These are phyloP conservation scores for Achatina immaculata DNA, from an alignment of 1,140 invertebrate species.

Conservation along the genomic window DNA sequence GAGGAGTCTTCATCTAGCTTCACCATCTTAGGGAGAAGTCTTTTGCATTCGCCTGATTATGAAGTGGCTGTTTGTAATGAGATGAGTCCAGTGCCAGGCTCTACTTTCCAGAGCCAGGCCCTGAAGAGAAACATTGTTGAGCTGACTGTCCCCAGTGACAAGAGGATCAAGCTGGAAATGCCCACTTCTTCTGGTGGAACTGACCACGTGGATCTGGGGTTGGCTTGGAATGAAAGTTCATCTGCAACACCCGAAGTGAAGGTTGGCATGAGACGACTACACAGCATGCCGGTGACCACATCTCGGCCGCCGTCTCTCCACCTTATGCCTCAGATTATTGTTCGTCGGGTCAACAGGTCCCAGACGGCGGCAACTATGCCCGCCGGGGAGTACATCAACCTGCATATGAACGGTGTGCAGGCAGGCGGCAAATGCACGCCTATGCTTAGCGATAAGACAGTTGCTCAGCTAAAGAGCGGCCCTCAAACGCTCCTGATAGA, in stretches of 20 bases:
- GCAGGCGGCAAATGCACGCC: not conserved
- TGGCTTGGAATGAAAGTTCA: not conserved
- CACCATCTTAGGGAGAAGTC: constrained; percentile 19
- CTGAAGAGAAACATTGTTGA: constrained; percentile 36
- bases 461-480: not conserved
- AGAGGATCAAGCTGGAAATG: constrained; percentile 12
- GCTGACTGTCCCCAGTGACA: not conserved
- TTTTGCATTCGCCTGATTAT: constrained; percentile 34
- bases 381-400: not conserved
- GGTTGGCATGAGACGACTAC: constrained; percentile 6
- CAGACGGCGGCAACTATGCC: not conserved
- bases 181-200: not conserved
- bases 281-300: constrained; percentile 3
- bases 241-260: constrained; percentile 10
- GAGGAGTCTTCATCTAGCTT: not conserved
- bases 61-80: constrained; percentile 27
- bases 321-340: not conserved
- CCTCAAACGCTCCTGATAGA: not conserved
- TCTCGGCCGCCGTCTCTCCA: not conserved
- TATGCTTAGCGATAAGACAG: not conserved
- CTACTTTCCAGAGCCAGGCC: constrained; percentile 14
- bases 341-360: not conserved
- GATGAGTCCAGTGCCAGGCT: constrained; percentile 20
- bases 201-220: not conserved
- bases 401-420: not conserved